Base-by-base conservation (phyloP, 1,140 invertebrate genomes). In the Sipha flava region DNA sequence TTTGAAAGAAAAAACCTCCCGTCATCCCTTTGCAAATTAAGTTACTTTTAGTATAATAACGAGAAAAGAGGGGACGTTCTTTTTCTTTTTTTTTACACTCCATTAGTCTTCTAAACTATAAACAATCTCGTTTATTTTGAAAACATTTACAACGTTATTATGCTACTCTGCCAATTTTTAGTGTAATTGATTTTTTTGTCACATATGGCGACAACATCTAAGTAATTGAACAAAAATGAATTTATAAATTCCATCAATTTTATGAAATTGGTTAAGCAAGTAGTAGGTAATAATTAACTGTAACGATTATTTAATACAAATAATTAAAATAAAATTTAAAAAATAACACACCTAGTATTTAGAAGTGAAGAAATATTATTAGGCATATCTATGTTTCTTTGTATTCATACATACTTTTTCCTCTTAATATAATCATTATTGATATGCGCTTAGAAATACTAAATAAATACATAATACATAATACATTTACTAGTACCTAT, bases 91-190 rank as follows among this genome's bases (percentile, higher is more conserved):
- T 73, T 77, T 77, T 77, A 59, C 73, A 77, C 73, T 77, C 73
- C 73, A 77, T 77, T 77, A 77, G 73, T 77, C 73, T 77, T 77
- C 73, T 54, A 77, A 77, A 77, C 73, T 77, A 77, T 77, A 77
- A 77, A 77, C 73, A 77, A 77, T 77, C 73, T 43, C 47, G 34
- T 59, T 57, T 77, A 59, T 77, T 57, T 59, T 23, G 52, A 77
- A 77, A 59, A 57, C 73, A 37, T 77, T 77, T 40, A 77, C 73
- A 57, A 23, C 31, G 49, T 77, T 77, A 77, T 77, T 43, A 59
- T 77, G 31, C 29, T 37, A 54, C 73, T 77, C 34, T 77, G 73
- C 73, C 73, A 77, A 77, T 77, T 77, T 77, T 77, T 57, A 59
- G 73, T 59, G 73, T 77, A 77, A 77, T 77, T 77, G 73, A 77